phyloP scores from a whole-genome alignment of 2,113 vertebrate species.

The Haplotaxodon microlepis region DNA sequence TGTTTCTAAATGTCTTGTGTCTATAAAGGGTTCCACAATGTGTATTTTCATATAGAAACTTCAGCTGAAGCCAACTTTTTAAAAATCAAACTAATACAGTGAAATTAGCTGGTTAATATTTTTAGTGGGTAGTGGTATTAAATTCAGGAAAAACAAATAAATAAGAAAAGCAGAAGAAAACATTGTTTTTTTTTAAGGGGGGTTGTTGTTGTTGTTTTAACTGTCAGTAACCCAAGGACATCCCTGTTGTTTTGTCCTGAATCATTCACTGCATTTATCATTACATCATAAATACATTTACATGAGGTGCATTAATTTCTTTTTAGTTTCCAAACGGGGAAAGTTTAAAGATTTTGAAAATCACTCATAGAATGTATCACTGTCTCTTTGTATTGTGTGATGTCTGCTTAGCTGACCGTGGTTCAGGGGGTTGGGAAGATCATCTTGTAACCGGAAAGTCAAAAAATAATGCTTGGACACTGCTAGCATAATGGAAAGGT shows the following conservation, averaged over 20 bases:
- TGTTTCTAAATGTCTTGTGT: background rate
- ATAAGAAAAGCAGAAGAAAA: background rate
- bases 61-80: background rate
- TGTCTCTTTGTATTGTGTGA: background rate
- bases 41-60: background rate
- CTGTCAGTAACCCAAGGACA: no score
- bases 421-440: no score
- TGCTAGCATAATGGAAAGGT: no score
- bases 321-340: background rate
- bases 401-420: background rate
- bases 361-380: background rate
- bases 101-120: no score
- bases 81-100: background rate
- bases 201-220: no score
- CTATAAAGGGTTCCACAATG: background rate
- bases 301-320: no score
- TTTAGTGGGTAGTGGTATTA: background rate
- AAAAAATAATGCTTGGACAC: no score
- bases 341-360: background rate
- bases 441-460: no score
- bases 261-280: no score
- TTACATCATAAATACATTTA: no score
- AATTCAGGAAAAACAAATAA: background rate
- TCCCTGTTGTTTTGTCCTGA: no score
- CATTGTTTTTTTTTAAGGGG: no score